Conservation (phyloP, 2,888 invertebrate species). For the Sphaeridia pumilis region DNA sequence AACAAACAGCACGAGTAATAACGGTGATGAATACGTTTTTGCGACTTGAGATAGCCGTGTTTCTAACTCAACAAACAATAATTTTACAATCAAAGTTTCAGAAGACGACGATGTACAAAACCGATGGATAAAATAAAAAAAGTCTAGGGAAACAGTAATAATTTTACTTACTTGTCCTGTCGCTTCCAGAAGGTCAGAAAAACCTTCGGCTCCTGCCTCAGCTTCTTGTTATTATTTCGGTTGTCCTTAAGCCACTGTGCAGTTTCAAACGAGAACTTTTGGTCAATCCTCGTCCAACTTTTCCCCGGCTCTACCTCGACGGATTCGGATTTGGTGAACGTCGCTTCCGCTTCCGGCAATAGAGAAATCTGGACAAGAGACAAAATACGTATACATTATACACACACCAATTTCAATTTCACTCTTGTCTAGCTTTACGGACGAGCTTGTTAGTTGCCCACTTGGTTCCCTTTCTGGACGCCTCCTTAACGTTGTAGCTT, state of each 20-base stretch:
- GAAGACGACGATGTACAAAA: no score
- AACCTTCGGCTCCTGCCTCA: conserved; percentile 20
- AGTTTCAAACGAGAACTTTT: conserved; percentile 34
- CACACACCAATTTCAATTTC: not conserved
- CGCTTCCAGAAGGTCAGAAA: conserved; percentile 32
- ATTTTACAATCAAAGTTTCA: not conserved
- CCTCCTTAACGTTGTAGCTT: no score
- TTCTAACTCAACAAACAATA: no score
- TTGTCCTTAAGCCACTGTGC: conserved; percentile 2
- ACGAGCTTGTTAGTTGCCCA: no score
- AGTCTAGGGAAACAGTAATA: no score
- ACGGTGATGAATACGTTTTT: no score
- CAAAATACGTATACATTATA: not conserved
- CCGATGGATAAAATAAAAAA: no score
- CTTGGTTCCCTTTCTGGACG: no score
- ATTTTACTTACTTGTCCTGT: conserved; percentile 27
- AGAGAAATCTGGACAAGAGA: conserved; percentile 30
- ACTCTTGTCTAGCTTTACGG: no score
- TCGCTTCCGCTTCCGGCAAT: conserved; percentile 31
- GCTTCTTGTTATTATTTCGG: conserved; percentile 3
- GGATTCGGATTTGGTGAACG: conserved; percentile 26
- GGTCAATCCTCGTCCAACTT: conserved; percentile 28
- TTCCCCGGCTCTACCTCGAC: conserved; percentile 20
- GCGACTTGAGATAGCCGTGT: no score
- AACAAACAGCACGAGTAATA: no score